A percentile compares a stretch with the other conserved stretches of the same genome.
These are phyloP conservation scores for Harpalus rufipes DNA, from an alignment of 2,888 invertebrate genomes.

Conservation along the genomic window DNA sequence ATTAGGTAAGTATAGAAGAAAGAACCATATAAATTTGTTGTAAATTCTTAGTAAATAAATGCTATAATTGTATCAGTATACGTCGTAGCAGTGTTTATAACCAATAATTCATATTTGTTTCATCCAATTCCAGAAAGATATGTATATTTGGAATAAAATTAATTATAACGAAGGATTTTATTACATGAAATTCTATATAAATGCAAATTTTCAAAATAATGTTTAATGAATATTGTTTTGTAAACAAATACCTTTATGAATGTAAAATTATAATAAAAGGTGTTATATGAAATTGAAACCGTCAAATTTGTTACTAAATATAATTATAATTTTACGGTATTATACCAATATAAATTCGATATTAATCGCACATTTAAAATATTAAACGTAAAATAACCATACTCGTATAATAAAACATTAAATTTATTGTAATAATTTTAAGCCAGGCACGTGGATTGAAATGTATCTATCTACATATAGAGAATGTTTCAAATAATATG, in stretches of 20 bases:
- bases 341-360: not conserved
- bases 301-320: not conserved
- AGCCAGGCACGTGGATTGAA: no score
- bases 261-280: slow-evolving; percentile 15
- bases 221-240: slow-evolving; percentile 13
- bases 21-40: no score
- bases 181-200: slow-evolving; percentile 22
- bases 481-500: no score
- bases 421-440: not conserved
- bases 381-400: not conserved
- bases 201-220: slow-evolving; percentile 34
- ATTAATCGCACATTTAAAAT: not conserved
- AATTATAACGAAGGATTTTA: slow-evolving; percentile 22
- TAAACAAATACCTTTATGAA: slow-evolving; percentile 27
- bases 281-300: slow-evolving; percentile 26
- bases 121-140: not conserved
- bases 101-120: not conserved
- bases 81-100: not conserved
- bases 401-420: not conserved
- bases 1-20: no score
- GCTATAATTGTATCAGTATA: no score
- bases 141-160: slow-evolving; percentile 18
- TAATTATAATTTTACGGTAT: not conserved
- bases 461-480: no score
- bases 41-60: no score